Base-by-base conservation (phyloP, 2,113 vertebrate species). In the Symphodus melops region DNA sequence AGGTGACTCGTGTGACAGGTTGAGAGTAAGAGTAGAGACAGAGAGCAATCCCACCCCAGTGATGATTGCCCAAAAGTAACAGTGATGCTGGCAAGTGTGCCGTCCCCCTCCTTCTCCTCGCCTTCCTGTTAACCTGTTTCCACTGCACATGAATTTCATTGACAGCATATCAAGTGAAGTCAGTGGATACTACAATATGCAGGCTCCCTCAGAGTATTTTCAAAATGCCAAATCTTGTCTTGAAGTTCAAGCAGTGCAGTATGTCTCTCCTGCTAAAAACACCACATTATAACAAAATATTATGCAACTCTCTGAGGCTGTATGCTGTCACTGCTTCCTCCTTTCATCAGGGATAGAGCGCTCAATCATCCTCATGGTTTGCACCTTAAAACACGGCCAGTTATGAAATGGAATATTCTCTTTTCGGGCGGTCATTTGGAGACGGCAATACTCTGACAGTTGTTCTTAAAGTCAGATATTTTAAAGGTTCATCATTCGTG, bases 191-290 rank as follows among this genome's bases (percentile, higher is more conserved):
- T 64, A 55, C 60, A 72, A 77, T 79, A 54, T 55, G 61, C 14
- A 23, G 2, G 68, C 33, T 49, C 14, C 39, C 39, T 66, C 69
- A 60, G 52, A 72, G 44, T 82, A 88, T 86, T 82, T 86, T 74
- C 60, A 83, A 80, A 83, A 66, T 6, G 28, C 28, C 28, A 33
- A 33, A 33, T 33, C 28, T 33, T 33, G 3, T 33, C 28, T 5
- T 33, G 28, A 33, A 33, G 5, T 33, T 4, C 28, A 33, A 5
- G 4, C 28, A 33, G 28, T 33, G 28, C 28, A 33, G 28, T 33
- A 5, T 33, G 28, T 33, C 28, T 33, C 28, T 33, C 28, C 28
- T 33, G 28, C 28, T 33, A 5, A 33, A 33, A 33, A 33, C 5
- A 3, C 28, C 28, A 33, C 3, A 5, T 33, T 33, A 33, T 33